Percentiles rank a stretch among this genome's conserved stretches.
These are phyloP conservation scores for Ceratosolen fusciceps DNA, from an alignment of 1,140 invertebrate species.

Conservation along the genomic window DNA sequence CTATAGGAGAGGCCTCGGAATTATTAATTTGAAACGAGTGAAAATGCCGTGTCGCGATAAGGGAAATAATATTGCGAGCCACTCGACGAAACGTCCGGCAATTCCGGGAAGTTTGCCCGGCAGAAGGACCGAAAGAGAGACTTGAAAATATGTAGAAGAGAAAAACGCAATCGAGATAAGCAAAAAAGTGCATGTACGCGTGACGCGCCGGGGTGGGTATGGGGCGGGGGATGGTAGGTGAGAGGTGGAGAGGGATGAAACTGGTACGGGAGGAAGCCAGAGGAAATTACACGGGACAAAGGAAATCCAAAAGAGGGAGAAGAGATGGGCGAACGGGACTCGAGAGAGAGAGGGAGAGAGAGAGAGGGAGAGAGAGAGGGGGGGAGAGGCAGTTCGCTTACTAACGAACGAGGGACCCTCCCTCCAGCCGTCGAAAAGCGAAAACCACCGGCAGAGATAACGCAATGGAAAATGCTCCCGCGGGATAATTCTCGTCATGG, in stretches of 20 bases:
- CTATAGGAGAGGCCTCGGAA: neutral
- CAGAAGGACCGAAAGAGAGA: neutral
- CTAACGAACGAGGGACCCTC: conserved; percentile 40
- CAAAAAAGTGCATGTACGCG: conserved; percentile 14
- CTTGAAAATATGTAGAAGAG: conserved; percentile 14
- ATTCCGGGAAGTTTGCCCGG: neutral
- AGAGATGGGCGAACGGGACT: neutral
- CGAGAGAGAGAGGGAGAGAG: neutral
- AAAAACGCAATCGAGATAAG: conserved; percentile 39
- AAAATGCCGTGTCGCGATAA: conserved; percentile 20
- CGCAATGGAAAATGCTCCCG: conserved; percentile 44
- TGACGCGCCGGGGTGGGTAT: neutral
- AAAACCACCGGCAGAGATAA: conserved; percentile 37
- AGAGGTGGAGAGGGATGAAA: too few species aligned
- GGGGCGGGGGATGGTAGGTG: neutral
- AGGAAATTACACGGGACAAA: conserved; percentile 22
- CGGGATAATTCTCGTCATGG: conserved; percentile 40
- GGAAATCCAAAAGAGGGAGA: conserved; percentile 14
- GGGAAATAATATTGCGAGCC: conserved; percentile 18
- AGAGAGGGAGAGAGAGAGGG: neutral
- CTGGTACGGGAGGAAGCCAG: neutral
- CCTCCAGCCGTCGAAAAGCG: conserved; percentile 34
- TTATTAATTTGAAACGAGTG: conserved; percentile 22
- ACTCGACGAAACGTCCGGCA: conserved; percentile 21
- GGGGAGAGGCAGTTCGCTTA: conserved; percentile 4